These are phyloP conservation scores for Hylia prasina DNA, from an alignment of 2,113 vertebrate species.

Conservation along the genomic window DNA sequence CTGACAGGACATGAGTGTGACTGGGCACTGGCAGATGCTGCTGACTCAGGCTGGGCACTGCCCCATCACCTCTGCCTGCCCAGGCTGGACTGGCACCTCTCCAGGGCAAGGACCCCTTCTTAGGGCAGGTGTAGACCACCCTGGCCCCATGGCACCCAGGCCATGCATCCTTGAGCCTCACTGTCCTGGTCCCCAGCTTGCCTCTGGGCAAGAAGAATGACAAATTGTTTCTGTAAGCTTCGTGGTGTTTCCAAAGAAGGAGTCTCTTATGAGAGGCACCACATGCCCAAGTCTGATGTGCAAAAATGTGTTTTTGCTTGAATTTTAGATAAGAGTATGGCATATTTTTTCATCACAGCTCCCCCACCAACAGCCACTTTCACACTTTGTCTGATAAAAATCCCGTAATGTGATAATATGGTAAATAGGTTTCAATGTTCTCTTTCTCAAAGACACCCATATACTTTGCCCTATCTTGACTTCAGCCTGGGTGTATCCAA, in stretches of 20 bases:
- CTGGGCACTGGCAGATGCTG: not conserved
- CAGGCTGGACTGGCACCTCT: not conserved
- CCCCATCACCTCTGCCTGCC: rapidly evolving
- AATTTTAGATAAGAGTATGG: not conserved
- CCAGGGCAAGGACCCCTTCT: not conserved
- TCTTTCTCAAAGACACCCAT: not conserved
- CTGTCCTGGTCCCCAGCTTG: not conserved
- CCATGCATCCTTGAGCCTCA: not conserved
- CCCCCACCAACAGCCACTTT: not conserved
- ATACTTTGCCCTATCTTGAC: not conserved
- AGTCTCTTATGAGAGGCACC: not conserved
- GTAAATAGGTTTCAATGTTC: not conserved
- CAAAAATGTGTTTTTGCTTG: not conserved
- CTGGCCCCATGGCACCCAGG: rapidly evolving
- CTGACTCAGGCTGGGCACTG: not conserved
- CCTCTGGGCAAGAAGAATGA: rapidly evolving
- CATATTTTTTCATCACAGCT: not conserved
- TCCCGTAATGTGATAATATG: not conserved
- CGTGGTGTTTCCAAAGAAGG: not conserved
- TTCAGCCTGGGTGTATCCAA: not conserved
- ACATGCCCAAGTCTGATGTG: not conserved
- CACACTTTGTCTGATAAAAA: not conserved
- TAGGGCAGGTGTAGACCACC: not conserved
- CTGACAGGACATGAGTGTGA: not conserved
- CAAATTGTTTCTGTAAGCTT: not conserved